Conservation (phyloP, 2,888 invertebrate genomes). For the Cryptocephalus moraei region DNA sequence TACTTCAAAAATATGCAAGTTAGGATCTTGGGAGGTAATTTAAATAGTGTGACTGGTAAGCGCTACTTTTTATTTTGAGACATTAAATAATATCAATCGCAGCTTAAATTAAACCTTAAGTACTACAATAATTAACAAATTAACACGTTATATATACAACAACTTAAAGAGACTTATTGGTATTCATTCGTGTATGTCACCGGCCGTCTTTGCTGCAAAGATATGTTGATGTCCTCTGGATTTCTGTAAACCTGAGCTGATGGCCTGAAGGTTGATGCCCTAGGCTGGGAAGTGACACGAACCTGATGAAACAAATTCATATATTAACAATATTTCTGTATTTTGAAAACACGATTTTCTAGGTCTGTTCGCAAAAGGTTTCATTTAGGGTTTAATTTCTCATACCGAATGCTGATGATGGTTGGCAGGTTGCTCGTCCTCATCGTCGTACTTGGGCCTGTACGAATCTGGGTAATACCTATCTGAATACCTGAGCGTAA, state of each 20-base stretch:
- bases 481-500: conserved; percentile 69
- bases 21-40: too few species aligned
- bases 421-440: conserved; percentile 39
- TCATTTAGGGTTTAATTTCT: conserved; percentile 6
- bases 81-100: too few species aligned
- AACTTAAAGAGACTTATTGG: not conserved
- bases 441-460: conserved; percentile 49
- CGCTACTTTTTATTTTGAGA: too few species aligned
- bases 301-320: conserved; percentile 10
- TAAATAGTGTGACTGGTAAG: too few species aligned
- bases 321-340: too few species aligned
- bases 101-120: too few species aligned
- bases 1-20: too few species aligned
- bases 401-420: conserved; percentile 34
- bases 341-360: too few species aligned
- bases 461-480: conserved; percentile 75
- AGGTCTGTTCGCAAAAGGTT: not conserved
- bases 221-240: conserved; percentile 80
- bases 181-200: conserved; percentile 28
- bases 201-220: conserved; percentile 71
- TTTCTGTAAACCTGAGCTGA: conserved; percentile 69
- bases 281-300: conserved; percentile 19
- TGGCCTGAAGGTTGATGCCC: conserved; percentile 28
- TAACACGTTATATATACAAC: not conserved
- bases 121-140: too few species aligned